Conservation (phyloP, 2,888 invertebrate species). For the Pterostichus madidus region DNA sequence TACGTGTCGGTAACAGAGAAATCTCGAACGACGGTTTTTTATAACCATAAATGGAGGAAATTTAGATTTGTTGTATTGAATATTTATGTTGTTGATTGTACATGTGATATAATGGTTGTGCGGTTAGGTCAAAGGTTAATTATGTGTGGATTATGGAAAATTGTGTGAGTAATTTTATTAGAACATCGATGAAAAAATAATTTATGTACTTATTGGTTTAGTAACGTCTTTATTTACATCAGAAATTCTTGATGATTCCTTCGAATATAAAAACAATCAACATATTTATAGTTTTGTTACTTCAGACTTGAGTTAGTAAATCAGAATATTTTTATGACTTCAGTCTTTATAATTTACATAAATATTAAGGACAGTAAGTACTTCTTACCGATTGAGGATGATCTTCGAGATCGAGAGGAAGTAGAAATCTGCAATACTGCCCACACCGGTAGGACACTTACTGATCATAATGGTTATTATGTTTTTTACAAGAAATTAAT, state of each 20-base stretch:
- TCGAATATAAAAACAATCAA: not conserved
- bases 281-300: too few relatives aligned
- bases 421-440: too few relatives aligned
- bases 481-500: too few relatives aligned
- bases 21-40: constrained; percentile 20
- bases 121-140: constrained; percentile 40
- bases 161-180: constrained; percentile 42
- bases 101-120: constrained; percentile 14
- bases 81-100: constrained; percentile 19
- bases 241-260: not conserved
- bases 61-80: constrained; percentile 10
- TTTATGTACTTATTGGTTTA: constrained; percentile 33
- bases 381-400: too few relatives aligned
- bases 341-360: too few relatives aligned
- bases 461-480: too few relatives aligned
- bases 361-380: too few relatives aligned
- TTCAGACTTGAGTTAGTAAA: too few relatives aligned
- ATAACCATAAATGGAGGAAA: constrained; percentile 17
- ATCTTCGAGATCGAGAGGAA: too few relatives aligned
- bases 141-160: constrained; percentile 38
- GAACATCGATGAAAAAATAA: constrained; percentile 45
- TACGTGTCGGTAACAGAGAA: constrained; percentile 25
- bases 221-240: constrained; percentile 33
- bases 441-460: too few relatives aligned
- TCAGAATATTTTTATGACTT: too few relatives aligned